Percentiles rank a stretch among this genome's conserved stretches.
phyloP scores from a whole-genome alignment of 2,113 vertebrate genomes.

The Amphiprion percula region DNA sequence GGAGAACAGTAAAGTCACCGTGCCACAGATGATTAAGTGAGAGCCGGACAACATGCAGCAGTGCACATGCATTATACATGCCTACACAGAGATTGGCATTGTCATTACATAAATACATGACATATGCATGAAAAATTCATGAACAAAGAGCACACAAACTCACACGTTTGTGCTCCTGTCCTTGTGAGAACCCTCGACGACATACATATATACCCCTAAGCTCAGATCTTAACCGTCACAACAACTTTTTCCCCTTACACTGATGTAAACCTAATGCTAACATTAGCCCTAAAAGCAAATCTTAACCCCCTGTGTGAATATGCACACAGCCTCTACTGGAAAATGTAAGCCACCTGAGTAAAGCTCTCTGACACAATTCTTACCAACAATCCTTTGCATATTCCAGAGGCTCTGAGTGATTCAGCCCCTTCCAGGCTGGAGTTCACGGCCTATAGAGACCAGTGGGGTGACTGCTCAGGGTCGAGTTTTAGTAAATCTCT shows the following conservation, averaged over 20 bases:
- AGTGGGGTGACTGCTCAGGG: too few relatives aligned
- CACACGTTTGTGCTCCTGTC: neutral
- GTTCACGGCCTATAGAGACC: neutral
- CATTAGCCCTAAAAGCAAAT: neutral
- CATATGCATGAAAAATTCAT: neutral
- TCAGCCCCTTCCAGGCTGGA: neutral
- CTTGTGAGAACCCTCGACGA: neutral
- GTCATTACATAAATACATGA: slow-evolving; percentile 10
- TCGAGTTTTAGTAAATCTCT: too few relatives aligned
- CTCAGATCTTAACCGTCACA: neutral
- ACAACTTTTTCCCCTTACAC: neutral
- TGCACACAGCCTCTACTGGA: too few relatives aligned
- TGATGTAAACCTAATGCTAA: neutral
- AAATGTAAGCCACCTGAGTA: too few relatives aligned
- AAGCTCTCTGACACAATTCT: neutral
- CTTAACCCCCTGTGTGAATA: neutral
- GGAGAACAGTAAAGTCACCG: slow-evolving; percentile 96
- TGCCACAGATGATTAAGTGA: slow-evolving; percentile 99
- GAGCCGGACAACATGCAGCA: slow-evolving; percentile 48
- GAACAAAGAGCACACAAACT: neutral
- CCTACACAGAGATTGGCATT: slow-evolving; percentile 12
- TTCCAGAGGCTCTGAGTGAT: neutral
- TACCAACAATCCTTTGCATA: neutral
- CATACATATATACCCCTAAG: too few relatives aligned
- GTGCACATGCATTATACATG: slow-evolving; percentile 28